Conservation (phyloP, 2,888 invertebrate species). For the Hirudinaria manillensis region DNA sequence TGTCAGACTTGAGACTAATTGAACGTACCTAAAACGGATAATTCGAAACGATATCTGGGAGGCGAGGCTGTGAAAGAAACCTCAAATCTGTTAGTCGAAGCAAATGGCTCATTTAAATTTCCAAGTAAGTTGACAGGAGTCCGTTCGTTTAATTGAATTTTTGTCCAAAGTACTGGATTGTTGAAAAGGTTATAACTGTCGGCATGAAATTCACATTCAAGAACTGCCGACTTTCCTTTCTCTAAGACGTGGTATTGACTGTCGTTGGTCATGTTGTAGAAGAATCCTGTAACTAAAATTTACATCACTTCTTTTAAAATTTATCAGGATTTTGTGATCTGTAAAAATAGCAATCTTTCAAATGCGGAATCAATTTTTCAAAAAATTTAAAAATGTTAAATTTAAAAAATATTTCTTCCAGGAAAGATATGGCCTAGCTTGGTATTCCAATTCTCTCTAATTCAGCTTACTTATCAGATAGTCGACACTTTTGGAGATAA, state of each 20-base stretch:
- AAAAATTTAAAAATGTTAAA: no score
- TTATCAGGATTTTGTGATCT: no score
- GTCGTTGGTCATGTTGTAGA: constrained; percentile 31
- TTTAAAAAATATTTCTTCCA: no score
- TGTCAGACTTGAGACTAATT: no score
- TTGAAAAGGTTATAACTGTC: constrained; percentile 34
- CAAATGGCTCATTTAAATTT: constrained; percentile 38
- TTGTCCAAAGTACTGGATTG: constrained; percentile 37
- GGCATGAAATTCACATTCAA: constrained; percentile 33
- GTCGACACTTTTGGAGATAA: no score
- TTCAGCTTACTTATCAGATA: no score
- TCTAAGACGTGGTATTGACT: constrained; percentile 29
- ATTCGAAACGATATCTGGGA: constrained; percentile 31
- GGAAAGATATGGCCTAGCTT: no score
- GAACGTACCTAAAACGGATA: constrained; percentile 24
- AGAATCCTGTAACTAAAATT: constrained; percentile 17
- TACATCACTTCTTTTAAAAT: no score
- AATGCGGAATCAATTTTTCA: no score
- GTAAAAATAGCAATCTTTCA: no score
- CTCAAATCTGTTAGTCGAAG: constrained; percentile 33
- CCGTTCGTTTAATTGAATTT: constrained; percentile 35
- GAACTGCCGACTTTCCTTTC: constrained; percentile 27
- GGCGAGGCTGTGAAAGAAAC: constrained; percentile 32
- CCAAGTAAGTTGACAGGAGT: constrained; percentile 36
- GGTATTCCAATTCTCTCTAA: no score